Evolutionary conservation across 2,888 invertebrate species (phyloP).

Genomic region (Tetrapedia diversipes): DNA sequence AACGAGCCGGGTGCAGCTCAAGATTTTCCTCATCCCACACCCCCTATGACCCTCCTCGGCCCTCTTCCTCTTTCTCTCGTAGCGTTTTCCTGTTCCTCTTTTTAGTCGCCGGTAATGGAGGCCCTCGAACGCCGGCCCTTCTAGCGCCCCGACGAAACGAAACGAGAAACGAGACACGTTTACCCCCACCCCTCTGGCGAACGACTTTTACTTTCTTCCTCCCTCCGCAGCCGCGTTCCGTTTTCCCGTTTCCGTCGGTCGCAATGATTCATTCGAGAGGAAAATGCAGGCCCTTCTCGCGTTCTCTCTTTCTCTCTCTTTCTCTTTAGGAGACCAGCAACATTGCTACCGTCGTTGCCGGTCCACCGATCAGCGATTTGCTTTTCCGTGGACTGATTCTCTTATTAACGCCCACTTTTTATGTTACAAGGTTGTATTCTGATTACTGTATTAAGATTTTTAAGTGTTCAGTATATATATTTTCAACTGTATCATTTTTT

Average conservation of each 20-base stretch:
- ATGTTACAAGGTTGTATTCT: neutral
- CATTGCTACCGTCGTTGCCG: neutral
- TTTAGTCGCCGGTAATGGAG: slow-evolving; percentile 78
- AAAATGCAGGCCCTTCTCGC: slow-evolving; percentile 68
- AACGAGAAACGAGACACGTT: slow-evolving; percentile 70
- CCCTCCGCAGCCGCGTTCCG: slow-evolving; percentile 44
- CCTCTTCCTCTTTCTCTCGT: slow-evolving; percentile 10
- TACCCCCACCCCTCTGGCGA: slow-evolving; percentile 44
- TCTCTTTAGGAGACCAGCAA: neutral
- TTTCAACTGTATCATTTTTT: too few species aligned
- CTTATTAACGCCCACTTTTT: neutral
- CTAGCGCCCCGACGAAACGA: slow-evolving; percentile 67
- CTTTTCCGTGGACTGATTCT: neutral
- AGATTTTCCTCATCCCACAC: slow-evolving; percentile 49
- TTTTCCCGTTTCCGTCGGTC: slow-evolving; percentile 35
- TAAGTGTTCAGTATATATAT: too few species aligned
- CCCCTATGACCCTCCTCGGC: slow-evolving; percentile 17
- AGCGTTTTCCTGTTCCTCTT: slow-evolving; percentile 62
- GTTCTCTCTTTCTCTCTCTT: slow-evolving; percentile 24
- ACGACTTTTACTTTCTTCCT: slow-evolving; percentile 56
- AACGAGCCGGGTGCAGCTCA: slow-evolving; percentile 68
- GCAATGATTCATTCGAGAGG: slow-evolving; percentile 77
- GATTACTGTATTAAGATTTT: too few species aligned
- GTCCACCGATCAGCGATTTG: neutral
- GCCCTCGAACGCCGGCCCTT: slow-evolving; percentile 76